phyloP scores from a whole-genome alignment of 2,888 invertebrate genomes.

The Halictus ligatus region DNA sequence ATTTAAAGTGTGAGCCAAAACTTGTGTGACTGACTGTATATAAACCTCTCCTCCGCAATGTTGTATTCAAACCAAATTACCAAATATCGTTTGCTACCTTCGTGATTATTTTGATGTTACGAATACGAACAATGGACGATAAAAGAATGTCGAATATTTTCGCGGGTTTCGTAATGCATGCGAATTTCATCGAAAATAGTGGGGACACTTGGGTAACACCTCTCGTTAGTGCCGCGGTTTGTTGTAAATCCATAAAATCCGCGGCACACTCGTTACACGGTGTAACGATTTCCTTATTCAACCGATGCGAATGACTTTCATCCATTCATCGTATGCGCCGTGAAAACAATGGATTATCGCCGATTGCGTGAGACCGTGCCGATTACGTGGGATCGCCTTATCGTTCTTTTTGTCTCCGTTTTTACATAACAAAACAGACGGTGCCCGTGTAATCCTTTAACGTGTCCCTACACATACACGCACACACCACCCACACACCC shows the following conservation, averaged over 20 bases:
- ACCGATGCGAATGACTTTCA: conserved; percentile 20
- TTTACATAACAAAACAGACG: conserved; percentile 21
- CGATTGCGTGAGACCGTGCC: conserved; percentile 29
- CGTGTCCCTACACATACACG: not conserved
- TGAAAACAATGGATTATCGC: conserved; percentile 31
- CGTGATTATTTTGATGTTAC: too few species aligned
- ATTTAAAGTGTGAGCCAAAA: too few species aligned
- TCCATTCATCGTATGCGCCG: conserved; percentile 23
- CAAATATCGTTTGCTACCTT: too few species aligned
- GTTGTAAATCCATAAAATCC: not conserved
- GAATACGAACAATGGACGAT: not conserved
- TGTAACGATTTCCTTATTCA: not conserved
- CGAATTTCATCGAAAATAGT: not conserved
- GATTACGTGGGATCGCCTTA: conserved; percentile 29
- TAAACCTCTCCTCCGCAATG: too few species aligned
- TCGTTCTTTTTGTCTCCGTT: conserved; percentile 7
- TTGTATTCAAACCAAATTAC: too few species aligned
- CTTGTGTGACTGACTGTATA: too few species aligned
- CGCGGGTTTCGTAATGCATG: not conserved
- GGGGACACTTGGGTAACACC: not conserved
- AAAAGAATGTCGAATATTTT: not conserved
- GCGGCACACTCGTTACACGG: not conserved
- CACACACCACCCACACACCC: not conserved
- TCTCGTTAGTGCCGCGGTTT: not conserved
- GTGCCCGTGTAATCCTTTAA: conserved; percentile 5